Base-by-base conservation (phyloP, 2,888 invertebrate species). In the Molorchus minor region DNA sequence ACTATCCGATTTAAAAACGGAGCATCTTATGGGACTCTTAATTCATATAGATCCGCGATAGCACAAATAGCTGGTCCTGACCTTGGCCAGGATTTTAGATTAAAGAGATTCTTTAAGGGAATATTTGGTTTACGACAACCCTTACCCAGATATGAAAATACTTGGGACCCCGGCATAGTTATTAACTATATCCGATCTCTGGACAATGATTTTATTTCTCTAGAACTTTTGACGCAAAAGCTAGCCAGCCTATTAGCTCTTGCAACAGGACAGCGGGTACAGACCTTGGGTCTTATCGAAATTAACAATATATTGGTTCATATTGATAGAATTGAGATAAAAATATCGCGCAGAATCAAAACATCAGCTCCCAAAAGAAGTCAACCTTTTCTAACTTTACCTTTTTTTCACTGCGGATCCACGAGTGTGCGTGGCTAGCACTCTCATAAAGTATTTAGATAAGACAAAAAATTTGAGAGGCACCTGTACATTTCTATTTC, bases 61-160 rank as follows among this genome's bases (percentile, higher is more conserved):
- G 41, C 54, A 2, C 63, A 60, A 33, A 54, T 60, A 10, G 30
- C 19, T 17, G 57, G 59, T 13, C 44, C 53, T 15, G 2, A 38
- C n/a, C 13, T 62, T 5, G 36, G n/a, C 8, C 17, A 56, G 8
- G 59, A 62, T 35, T 60, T 52, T 43, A 36, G 56, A 19, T 10
- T 60, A 2, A 58, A 62, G 44, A 21, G 58, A 10, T 55, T 58
- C 38, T 62, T 62, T 55, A 61, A 55, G 40, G 61, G 61, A 30
- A 16, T 61, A 2, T 51, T 25, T 30, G 2, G 29, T 13, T 17
- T 61, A 30, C 15, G 64, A 43, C 56, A 33, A 13, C 25, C 19
- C 4, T 15, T 19, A 3, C 47, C 52, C 1, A 59, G 19, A 19
- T 58, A 58, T 36, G 43, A 29, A 8, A 46, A 55, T 21, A 55